Base-by-base conservation (phyloP, 2,113 vertebrate species). In the Piprites chloris region DNA sequence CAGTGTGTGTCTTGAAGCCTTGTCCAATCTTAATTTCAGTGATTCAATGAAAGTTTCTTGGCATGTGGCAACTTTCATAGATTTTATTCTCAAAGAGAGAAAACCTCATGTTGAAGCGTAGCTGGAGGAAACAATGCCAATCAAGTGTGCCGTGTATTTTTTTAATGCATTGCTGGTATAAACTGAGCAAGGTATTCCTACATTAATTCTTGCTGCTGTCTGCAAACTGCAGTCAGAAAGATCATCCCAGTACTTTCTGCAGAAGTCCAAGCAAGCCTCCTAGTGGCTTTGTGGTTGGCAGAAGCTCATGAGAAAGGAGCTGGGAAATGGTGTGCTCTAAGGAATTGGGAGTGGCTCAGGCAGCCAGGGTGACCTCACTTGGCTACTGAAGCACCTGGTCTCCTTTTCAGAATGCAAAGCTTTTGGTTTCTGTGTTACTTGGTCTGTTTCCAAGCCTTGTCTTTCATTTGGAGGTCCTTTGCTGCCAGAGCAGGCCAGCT, bases 321-420 rank as follows among this genome's bases (percentile, higher is more conserved):
- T 0, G 3, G 37, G 75, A 53, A 75, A 4, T 0, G 0, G 8
- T 37, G n/a, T 24, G 10, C 61, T 75, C 7, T 55, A 7, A 10
- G 0, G 2, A 46, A 9, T 0, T 20, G 6, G 13, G 5, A 24
- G 50, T 9, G n/a, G 9, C 0, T 63, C 16, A 30, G 53, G 33
- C 39, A 76, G 62, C 18, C 35, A 32, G 44, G 11, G 23, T 63
- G 28, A 41, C 15, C 26, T 63, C 63, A 42, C 20, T 33, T 46
- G 32, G 35, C 84, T 80, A 58, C 30, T 30, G 30, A 30, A 69
- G 50, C 33, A 42, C 18, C 15, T 33, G 3, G 0, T 41, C 56
- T 62, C 21, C 14, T 49, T 52, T 73, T n/a, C 47, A 46, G 39
- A 50, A 63, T 3, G 12, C 39, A 50, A 4, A 72, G 41, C 18